phyloP scores from a whole-genome alignment of 2,797 vertebrate genomes.

The Pipistrellus pipistrellus region DNA sequence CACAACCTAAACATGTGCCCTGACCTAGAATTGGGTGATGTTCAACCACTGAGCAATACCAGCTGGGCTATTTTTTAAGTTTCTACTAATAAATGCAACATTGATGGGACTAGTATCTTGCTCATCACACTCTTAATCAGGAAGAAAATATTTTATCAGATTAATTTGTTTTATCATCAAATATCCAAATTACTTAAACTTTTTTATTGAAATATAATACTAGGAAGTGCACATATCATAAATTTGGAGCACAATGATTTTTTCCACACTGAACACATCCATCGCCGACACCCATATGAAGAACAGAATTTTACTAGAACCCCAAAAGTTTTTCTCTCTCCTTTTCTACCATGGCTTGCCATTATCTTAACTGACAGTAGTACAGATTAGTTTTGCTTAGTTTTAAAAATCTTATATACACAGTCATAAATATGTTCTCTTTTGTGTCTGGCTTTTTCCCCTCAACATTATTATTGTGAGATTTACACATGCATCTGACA shows the following conservation, averaged over 20 bases:
- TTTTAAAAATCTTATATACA: not conserved
- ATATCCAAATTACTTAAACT: constrained; percentile 21
- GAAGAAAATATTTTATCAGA: constrained; percentile 3
- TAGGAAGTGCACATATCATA: not conserved
- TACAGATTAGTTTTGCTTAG: not conserved
- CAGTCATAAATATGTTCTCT: not conserved
- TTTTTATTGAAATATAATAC: constrained; percentile 23
- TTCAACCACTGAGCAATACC: no score
- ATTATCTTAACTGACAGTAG: not conserved
- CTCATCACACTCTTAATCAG: not conserved
- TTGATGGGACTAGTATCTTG: not conserved
- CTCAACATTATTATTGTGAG: not conserved
- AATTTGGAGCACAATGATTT: not conserved
- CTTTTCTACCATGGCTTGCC: not conserved
- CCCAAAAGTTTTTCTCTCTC: not conserved
- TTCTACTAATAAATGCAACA: not conserved
- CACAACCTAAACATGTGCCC: no score
- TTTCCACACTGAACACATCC: not conserved
- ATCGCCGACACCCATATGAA: not conserved
- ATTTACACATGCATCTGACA: not conserved
- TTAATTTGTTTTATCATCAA: not conserved
- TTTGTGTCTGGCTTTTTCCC: not conserved
- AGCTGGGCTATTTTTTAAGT: no score
- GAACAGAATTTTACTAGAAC: not conserved
- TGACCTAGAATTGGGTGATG: no score